Conservation (phyloP, 2,113 vertebrate genomes). For the Puma concolor region DNA sequence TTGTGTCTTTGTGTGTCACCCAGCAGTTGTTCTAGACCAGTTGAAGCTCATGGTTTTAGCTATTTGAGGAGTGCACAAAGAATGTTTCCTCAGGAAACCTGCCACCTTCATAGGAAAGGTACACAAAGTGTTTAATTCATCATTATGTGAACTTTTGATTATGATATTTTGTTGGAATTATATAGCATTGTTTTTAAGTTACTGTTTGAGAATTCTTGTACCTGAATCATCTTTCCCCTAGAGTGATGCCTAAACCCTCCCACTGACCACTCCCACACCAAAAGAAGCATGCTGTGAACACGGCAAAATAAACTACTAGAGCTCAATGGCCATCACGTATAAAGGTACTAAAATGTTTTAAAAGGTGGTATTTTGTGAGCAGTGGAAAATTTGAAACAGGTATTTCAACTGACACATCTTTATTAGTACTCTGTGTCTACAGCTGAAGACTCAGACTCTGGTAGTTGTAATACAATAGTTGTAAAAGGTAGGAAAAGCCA, state of each 20-base stretch:
- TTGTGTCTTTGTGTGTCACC: not conserved
- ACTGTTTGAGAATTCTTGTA: not conserved
- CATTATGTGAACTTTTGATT: not conserved
- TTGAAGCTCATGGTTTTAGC: not conserved
- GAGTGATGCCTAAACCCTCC: not conserved
- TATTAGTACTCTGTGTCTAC: not conserved
- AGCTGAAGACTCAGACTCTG: not conserved
- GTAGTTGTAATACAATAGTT: slow-evolving; percentile 35
- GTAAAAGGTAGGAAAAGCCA: slow-evolving; percentile 64
- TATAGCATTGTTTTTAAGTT: not conserved
- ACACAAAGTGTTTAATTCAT: not conserved
- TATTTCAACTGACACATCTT: not conserved
- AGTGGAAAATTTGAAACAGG: not conserved
- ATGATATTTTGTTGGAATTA: not conserved
- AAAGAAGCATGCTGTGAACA: not conserved
- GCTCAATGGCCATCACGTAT: not conserved
- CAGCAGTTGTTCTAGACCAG: not conserved
- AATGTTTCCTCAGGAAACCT: not conserved
- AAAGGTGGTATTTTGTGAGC: not conserved
- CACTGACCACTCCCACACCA: not conserved
- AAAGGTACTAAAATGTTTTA: not conserved
- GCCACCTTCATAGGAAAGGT: not conserved
- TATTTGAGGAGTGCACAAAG: not conserved
- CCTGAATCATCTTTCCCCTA: not conserved
- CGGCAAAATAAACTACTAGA: not conserved